Conservation (phyloP, 2,113 vertebrate species). For the Nerophis ophidion region DNA sequence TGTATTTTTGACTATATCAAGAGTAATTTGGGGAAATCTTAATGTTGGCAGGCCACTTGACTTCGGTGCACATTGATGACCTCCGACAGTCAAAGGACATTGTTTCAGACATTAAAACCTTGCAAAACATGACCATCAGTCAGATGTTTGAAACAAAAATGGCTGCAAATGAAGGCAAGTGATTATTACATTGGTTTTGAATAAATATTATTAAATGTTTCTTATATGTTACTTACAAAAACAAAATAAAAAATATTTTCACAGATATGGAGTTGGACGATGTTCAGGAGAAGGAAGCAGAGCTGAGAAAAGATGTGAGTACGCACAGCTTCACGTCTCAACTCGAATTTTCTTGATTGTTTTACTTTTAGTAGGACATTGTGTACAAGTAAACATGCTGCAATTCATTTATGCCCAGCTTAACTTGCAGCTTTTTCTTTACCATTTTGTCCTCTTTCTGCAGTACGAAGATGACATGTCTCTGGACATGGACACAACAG, state of each 20-base stretch:
- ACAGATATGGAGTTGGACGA: conserved; percentile 64
- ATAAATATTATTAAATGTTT: background rate
- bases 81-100: conserved; percentile 83
- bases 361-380: too few species aligned
- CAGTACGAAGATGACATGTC: conserved; percentile 44
- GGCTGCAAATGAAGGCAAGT: conserved; percentile 52
- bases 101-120: conserved; percentile 78
- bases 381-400: too few species aligned
- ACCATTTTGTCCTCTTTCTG: conserved; percentile 1
- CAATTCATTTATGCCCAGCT: background rate
- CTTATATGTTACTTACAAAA: background rate
- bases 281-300: conserved; percentile 32
- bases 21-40: conserved; percentile 7
- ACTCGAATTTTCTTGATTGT: too few species aligned
- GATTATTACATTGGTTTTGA: background rate
- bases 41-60: conserved; percentile 80
- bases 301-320: conserved; percentile 51
- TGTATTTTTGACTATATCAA: background rate
- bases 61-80: conserved; percentile 90
- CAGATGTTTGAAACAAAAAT: conserved; percentile 76
- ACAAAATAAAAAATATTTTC: conserved; percentile 5
- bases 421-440: conserved; percentile 6
- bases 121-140: conserved; percentile 84
- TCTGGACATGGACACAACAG: conserved; percentile 87
- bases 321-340: background rate